These are phyloP conservation scores for Temnothorax unifasciatus DNA, from an alignment of 2,888 invertebrate species.

Conservation along the genomic window DNA sequence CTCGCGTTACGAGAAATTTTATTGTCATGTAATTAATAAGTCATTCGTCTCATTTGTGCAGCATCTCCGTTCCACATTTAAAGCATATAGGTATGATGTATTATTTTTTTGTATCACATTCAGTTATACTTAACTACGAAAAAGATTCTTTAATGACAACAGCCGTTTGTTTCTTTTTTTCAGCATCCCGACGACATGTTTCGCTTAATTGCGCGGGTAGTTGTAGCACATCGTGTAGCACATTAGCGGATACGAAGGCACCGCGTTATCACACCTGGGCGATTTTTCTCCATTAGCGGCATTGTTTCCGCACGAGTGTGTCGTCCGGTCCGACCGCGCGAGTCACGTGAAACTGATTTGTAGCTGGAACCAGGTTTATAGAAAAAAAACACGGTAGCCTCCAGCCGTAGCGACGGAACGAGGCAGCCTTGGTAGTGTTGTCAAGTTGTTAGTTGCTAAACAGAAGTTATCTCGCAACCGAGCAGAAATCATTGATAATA, in stretches of 20 bases:
- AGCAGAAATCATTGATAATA: not conserved
- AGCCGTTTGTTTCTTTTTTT: conserved; percentile 32
- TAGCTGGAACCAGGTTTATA: conserved; percentile 62
- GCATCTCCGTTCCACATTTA: not conserved
- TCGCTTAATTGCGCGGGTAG: conserved; percentile 61
- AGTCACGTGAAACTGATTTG: conserved; percentile 71
- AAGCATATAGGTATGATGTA: no score
- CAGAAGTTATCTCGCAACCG: conserved; percentile 2
- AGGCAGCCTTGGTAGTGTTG: conserved; percentile 6
- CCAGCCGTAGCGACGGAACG: conserved; percentile 11
- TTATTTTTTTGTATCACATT: not conserved
- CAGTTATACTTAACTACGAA: conserved; percentile 8
- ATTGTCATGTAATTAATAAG: not conserved
- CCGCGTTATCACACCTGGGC: conserved; percentile 75
- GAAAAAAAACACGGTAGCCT: conserved; percentile 59
- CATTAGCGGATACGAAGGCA: conserved; percentile 74
- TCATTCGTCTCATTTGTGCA: not conserved
- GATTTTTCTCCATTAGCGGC: conserved; percentile 76
- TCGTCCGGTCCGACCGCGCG: conserved; percentile 64
- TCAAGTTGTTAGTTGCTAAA: conserved; percentile 26
- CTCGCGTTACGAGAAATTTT: not conserved
- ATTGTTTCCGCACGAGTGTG: conserved; percentile 71
- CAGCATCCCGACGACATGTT: conserved; percentile 52
- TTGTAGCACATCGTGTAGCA: conserved; percentile 72
- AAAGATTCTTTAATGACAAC: conserved; percentile 50